These are phyloP conservation scores for Drymonia ruficornis DNA, from an alignment of 2,888 invertebrate genomes.

Conservation along the genomic window DNA sequence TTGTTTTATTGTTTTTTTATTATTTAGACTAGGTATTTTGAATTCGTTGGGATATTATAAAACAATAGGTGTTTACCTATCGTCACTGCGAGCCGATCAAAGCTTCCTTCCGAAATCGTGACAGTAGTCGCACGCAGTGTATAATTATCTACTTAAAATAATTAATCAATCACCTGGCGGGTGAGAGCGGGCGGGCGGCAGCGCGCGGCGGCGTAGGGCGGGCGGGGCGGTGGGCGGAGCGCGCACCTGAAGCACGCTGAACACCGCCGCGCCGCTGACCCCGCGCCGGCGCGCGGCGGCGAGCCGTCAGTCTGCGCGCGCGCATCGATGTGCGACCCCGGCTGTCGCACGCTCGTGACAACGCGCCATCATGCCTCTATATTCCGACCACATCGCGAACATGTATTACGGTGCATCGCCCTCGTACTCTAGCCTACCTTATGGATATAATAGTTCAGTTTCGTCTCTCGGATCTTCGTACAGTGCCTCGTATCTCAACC, in stretches of 20 bases:
- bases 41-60: not conserved
- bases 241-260: slow-evolving; percentile 48
- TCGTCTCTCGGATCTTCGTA: slow-evolving; percentile 65
- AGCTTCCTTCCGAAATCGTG: slow-evolving; percentile 55
- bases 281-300: slow-evolving; percentile 32
- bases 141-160: slow-evolving; percentile 70
- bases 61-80: not conserved
- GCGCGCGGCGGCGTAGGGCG: slow-evolving; percentile 38
- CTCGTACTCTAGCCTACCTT: slow-evolving; percentile 78
- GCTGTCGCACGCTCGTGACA: slow-evolving; percentile 47
- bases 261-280: slow-evolving; percentile 21
- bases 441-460: slow-evolving; percentile 75
- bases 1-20: not conserved
- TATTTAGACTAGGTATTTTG: no score
- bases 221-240: slow-evolving; percentile 51
- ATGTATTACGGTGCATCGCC: slow-evolving; percentile 81
- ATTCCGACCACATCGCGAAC: slow-evolving; percentile 87
- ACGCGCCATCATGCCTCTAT: slow-evolving; percentile 86
- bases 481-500: slow-evolving; percentile 81
- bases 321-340: slow-evolving; percentile 49
- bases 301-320: slow-evolving; percentile 60
- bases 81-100: slow-evolving; percentile 20
- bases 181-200: slow-evolving; percentile 39
- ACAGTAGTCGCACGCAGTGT: slow-evolving; percentile 55
- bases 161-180: slow-evolving; percentile 77